Percentiles rank a stretch among this genome's conserved stretches.
These are phyloP conservation scores for Stomorhina lunata DNA, from an alignment of 2,888 invertebrate species.

Conservation along the genomic window DNA sequence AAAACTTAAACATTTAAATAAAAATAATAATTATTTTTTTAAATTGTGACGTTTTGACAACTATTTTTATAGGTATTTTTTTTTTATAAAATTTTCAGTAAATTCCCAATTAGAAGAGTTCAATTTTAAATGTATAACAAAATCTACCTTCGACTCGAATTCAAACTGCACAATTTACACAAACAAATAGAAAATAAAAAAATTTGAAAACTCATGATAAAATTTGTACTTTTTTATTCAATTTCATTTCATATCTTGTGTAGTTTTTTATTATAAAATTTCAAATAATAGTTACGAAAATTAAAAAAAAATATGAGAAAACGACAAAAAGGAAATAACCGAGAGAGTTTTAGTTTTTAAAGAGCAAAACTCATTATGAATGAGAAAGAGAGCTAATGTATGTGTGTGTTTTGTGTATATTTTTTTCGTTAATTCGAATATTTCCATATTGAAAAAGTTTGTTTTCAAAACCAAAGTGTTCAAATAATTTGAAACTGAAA, in stretches of 20 bases:
- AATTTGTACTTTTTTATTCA: constrained; percentile 13
- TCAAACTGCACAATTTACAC: neutral
- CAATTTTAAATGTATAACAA: neutral
- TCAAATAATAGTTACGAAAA: constrained; percentile 48
- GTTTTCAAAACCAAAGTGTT: constrained; percentile 56
- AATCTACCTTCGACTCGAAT: neutral
- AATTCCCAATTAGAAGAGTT: neutral
- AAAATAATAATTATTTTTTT: neutral
- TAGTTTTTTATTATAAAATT: constrained; percentile 15
- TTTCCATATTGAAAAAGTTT: constrained; percentile 61
- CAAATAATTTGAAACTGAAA: constrained; percentile 51
- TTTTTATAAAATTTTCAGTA: neutral
- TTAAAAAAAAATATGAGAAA: neutral
- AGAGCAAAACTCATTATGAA: neutral
- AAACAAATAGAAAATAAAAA: neutral
- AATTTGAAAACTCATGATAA: neutral
- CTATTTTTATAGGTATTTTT: too few relatives aligned
- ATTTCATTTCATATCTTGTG: constrained; percentile 16
- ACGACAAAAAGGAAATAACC: neutral
- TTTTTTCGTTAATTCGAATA: constrained; percentile 50
- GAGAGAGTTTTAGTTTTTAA: neutral
- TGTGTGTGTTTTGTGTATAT: neutral
- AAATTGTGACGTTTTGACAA: neutral
- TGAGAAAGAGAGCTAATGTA: constrained; percentile 17
- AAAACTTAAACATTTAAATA: neutral